A percentile compares a stretch with the other conserved stretches of the same genome.
These are phyloP conservation scores for Phaethon lepturus DNA, from an alignment of 2,113 vertebrate species.

Conservation along the genomic window DNA sequence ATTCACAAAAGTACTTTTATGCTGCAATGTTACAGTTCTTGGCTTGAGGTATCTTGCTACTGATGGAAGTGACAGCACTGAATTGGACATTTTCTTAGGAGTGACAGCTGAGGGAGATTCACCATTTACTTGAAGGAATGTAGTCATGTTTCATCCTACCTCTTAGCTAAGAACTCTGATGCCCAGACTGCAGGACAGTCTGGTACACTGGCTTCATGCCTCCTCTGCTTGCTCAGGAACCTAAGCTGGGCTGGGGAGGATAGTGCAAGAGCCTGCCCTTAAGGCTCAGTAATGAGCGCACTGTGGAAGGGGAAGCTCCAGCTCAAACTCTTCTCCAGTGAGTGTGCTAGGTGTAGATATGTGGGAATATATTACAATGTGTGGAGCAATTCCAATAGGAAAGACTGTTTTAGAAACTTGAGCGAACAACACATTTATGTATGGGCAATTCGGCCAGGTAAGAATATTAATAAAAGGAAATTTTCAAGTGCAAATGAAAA, in stretches of 20 bases:
- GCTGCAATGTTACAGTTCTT: not conserved
- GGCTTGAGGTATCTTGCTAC: not conserved
- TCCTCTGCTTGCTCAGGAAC: not conserved
- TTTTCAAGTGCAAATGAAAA: not conserved
- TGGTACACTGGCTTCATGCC: not conserved
- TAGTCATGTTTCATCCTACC: accelerated
- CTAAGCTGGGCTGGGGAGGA: not conserved
- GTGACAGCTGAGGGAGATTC: not conserved
- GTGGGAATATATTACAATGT: accelerated
- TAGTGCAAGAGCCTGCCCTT: not conserved
- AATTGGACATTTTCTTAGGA: not conserved
- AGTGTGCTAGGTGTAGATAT: not conserved
- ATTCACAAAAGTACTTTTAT: not conserved
- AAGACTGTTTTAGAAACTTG: not conserved
- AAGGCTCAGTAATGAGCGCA: not conserved
- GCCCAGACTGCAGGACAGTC: not conserved
- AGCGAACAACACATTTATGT: not conserved
- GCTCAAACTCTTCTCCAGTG: not conserved
- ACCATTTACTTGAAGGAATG: not conserved
- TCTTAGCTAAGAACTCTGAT: not conserved
- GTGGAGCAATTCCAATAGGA: not conserved
- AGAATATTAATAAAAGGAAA: not conserved
- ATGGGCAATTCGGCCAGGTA: not conserved
- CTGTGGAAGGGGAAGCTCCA: not conserved
- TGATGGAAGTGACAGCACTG: not conserved